These are phyloP conservation scores for Dryobotodes eremita DNA, from an alignment of 2,888 invertebrate genomes.

Conservation along the genomic window DNA sequence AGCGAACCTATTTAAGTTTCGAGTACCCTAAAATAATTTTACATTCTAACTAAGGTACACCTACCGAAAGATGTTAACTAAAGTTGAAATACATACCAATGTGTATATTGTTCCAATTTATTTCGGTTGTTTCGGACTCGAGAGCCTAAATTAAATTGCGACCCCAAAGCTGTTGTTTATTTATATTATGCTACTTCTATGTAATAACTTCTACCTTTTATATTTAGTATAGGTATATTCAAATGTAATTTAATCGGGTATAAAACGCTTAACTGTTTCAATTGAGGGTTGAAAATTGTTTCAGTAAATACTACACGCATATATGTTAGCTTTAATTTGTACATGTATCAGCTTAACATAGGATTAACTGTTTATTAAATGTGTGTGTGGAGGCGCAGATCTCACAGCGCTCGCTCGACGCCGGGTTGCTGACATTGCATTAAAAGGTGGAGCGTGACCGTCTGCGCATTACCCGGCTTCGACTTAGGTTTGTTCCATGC, in stretches of 20 bases:
- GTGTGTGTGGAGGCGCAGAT: constrained; percentile 60
- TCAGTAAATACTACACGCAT: constrained; percentile 55
- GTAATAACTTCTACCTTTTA: constrained; percentile 63
- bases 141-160: constrained; percentile 69
- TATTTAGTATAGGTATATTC: constrained; percentile 61
- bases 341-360: constrained; percentile 59
- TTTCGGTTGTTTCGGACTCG: constrained; percentile 69
- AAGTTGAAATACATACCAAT: constrained; percentile 63
- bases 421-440: constrained; percentile 83
- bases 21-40: constrained; percentile 49
- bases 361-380: constrained; percentile 60
- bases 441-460: constrained; percentile 86
- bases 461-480: constrained; percentile 84
- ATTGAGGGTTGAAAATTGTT: constrained; percentile 45
- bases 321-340: constrained; percentile 57
- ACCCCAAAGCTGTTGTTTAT: constrained; percentile 69
- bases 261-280: constrained; percentile 47
- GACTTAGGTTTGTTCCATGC: constrained; percentile 84
- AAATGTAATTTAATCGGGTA: constrained; percentile 62
- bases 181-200: constrained; percentile 66
- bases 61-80: constrained; percentile 63
- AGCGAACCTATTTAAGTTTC: constrained; percentile 30
- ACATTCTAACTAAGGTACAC: constrained; percentile 54
- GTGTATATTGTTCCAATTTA: constrained; percentile 67
- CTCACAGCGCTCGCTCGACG: constrained; percentile 51